phyloP scores from a whole-genome alignment of 2,888 invertebrate genomes.

The Acleris sparsana region DNA sequence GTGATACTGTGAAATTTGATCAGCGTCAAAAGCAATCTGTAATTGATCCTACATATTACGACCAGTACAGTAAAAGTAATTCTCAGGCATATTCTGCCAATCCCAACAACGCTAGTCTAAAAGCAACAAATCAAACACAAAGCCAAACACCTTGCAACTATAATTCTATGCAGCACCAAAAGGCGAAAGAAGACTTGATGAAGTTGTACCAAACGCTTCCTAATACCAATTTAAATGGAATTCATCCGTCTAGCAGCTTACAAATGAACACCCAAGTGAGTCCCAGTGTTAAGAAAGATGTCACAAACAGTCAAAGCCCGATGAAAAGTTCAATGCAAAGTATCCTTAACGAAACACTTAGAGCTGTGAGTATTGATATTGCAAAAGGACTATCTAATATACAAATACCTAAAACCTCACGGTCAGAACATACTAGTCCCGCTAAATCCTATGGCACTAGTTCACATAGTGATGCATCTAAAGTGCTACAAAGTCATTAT shows the following conservation, averaged over 20 bases:
- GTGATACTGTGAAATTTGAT: conserved; percentile 14
- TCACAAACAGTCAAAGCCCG: conserved; percentile 7
- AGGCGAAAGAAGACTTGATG: conserved; percentile 4
- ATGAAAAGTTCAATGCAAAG: conserved; percentile 12
- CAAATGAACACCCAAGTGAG: conserved; percentile 6
- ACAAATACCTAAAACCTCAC: background rate
- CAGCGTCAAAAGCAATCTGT: conserved; percentile 11
- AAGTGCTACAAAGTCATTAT: background rate
- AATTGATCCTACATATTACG: conserved; percentile 11
- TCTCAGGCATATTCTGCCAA: conserved; percentile 9
- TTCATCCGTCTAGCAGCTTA: background rate
- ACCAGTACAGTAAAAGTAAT: conserved; percentile 9
- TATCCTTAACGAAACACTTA: conserved; percentile 1
- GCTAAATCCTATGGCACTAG: background rate
- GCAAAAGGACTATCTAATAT: conserved; percentile 5
- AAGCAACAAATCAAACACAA: conserved; percentile 37
- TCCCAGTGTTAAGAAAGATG: conserved; percentile 5
- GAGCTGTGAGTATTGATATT: conserved; percentile 2
- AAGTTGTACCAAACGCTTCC: conserved; percentile 5
- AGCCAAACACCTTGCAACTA: conserved; percentile 31
- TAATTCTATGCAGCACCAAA: conserved; percentile 14
- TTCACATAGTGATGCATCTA: conserved; percentile 1
- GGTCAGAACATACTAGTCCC: conserved; percentile 1
- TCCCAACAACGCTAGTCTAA: conserved; percentile 14
- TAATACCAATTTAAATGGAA: conserved; percentile 2